Evolutionary conservation across 2,797 vertebrate genomes (phyloP), one percentile per base, ranked within the genome.

Genomic region (Ambastaia sidthimunki): DNA sequence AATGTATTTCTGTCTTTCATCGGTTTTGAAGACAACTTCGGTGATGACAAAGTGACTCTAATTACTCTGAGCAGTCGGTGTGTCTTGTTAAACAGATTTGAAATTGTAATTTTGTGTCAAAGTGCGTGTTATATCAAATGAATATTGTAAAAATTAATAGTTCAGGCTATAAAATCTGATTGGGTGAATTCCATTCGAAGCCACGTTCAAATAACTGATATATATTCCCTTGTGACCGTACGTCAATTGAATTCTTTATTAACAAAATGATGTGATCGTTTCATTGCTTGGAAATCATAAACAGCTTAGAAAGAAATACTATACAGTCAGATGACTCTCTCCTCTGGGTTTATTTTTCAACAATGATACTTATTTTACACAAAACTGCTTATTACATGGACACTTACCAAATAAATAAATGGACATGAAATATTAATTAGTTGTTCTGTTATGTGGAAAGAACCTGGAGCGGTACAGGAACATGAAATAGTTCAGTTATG

Each of bases 41-140:
- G 13, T 23, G 65, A 69, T 71, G 9, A 34, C 9, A 69, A 74
- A 66, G n/a, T 44, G 31, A 28, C 48, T 55, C 10, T 55, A 23
- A 63, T 63, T 63, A 71, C 47, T 65, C 48, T 10, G 1, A 34
- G 44, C n/a, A 62, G 15, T 71, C 25, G 50, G 11, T 37, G 44
- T 54, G 48, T 62, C 41, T 77, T 70, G 18, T 60, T 62, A 34
- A 70, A 69, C 41, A 37, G 55, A 76, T 76, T 59, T 69, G 2
- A 78, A 78, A 78, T 48, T 19, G n/a, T 25, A 48, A 48, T 60
- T 13, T 60, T 21, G 6, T 48, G 37, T 69, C 4, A 59, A 57
- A 50, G 13, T 2, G 37, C 47, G 18, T 23, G 67, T 7, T 13
- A 31, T 50, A 48, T 52, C 7, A 62, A 41, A 48, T 52, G 31